phyloP scores from a whole-genome alignment of 1,140 invertebrate species.

The Drosophila baimaii region DNA sequence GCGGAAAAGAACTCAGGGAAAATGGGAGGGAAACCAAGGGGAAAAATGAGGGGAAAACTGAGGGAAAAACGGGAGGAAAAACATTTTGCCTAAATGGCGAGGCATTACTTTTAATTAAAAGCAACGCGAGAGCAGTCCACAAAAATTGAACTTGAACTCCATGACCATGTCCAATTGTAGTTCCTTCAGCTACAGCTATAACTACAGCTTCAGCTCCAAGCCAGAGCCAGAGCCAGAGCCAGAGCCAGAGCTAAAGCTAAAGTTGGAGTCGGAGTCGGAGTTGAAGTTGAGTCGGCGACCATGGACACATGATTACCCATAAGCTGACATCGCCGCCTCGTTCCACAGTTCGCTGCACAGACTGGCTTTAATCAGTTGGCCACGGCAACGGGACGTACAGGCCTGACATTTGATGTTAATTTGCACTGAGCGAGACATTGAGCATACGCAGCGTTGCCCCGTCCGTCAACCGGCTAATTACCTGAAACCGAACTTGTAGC shows the following conservation, averaged over 20 bases:
- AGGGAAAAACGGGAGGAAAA: constrained; percentile 21
- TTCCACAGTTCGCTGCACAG: constrained; percentile 72
- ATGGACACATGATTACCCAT: constrained; percentile 75
- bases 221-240: constrained; percentile 32
- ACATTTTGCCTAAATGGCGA: constrained; percentile 73
- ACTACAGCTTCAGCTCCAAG: constrained; percentile 27
- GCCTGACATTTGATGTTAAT: constrained; percentile 77
- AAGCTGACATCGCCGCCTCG: constrained; percentile 74
- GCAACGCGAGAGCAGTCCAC: constrained; percentile 65
- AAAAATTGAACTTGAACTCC: constrained; percentile 81
- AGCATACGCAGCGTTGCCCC: constrained; percentile 69
- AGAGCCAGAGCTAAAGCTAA: constrained; percentile 21
- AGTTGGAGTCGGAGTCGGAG: constrained; percentile 5
- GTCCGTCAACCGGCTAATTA: constrained; percentile 59
- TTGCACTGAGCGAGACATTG: constrained; percentile 68
- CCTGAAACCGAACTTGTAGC: constrained; percentile 52
- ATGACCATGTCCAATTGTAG: constrained; percentile 28
- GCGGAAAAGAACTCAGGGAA: constrained; percentile 8
- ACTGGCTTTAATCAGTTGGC: constrained; percentile 75
- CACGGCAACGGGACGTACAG: constrained; percentile 29
- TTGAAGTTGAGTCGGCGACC: constrained; percentile 22
- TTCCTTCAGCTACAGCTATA: constrained; percentile 8
- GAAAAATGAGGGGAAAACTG: constrained; percentile 12
- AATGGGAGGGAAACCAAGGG: constrained; percentile 10
- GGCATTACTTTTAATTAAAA: constrained; percentile 82